Evolutionary conservation across 2,888 invertebrate species (phyloP).

Genomic region (Beris chalybata): DNA sequence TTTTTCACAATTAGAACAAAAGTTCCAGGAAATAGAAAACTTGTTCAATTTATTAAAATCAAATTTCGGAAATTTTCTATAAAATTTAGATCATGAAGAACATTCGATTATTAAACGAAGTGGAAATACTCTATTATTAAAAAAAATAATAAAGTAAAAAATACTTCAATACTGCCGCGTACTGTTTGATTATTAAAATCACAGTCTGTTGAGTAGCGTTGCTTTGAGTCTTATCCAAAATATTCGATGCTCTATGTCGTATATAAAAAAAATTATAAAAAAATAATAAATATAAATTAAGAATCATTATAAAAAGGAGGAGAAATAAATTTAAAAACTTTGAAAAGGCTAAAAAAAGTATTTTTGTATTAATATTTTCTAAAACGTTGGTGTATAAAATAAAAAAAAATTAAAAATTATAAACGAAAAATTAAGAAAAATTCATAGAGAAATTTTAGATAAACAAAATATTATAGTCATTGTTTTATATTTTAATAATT

Average conservation of each 20-base stretch:
- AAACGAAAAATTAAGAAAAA: slow-evolving; percentile 34
- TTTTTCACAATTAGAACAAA: too few relatives aligned
- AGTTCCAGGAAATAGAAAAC: too few relatives aligned
- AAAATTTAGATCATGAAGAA: neutral
- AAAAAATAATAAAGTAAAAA: too few relatives aligned
- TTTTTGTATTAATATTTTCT: slow-evolving; percentile 66
- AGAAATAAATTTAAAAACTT: slow-evolving; percentile 53
- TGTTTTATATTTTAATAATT: slow-evolving; percentile 60
- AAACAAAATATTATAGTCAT: slow-evolving; percentile 40
- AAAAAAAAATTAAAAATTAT: slow-evolving; percentile 31
- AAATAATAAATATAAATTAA: slow-evolving; percentile 14
- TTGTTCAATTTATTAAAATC: too few relatives aligned
- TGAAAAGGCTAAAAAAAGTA: slow-evolving; percentile 63
- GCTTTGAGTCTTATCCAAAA: slow-evolving; percentile 12
- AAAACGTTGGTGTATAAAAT: slow-evolving; percentile 57
- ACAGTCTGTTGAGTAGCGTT: neutral
- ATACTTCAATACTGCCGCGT: too few relatives aligned
- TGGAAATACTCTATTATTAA: too few relatives aligned
- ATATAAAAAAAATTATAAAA: slow-evolving; percentile 25
- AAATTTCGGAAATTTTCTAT: too few relatives aligned
- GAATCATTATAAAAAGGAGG: slow-evolving; percentile 8
- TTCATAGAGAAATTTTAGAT: slow-evolving; percentile 42
- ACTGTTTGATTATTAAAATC: neutral
- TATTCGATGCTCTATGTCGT: slow-evolving; percentile 8
- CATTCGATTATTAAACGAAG: slow-evolving; percentile 2